These are phyloP conservation scores for Colossoma macropomum DNA, from an alignment of 2,113 vertebrate genomes.

Conservation along the genomic window DNA sequence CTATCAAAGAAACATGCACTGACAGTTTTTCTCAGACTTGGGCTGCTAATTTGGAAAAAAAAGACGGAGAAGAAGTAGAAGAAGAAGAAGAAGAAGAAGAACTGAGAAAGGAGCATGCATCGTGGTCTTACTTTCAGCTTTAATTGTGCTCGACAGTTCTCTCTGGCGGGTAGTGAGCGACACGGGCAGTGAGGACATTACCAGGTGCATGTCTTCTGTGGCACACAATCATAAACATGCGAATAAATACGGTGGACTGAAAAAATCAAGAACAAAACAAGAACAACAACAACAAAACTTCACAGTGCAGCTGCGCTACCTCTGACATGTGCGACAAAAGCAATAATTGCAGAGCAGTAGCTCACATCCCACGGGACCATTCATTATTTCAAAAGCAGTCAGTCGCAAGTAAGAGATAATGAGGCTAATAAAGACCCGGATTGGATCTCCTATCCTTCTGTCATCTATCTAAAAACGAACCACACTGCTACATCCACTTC, in stretches of 20 bases:
- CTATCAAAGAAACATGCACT: slow-evolving; percentile 16
- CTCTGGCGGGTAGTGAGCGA: slow-evolving; percentile 83
- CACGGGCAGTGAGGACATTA: slow-evolving; percentile 84
- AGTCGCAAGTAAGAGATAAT: neutral
- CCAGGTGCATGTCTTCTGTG: slow-evolving; percentile 83
- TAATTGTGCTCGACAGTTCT: slow-evolving; percentile 83
- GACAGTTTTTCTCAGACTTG: slow-evolving; percentile 6
- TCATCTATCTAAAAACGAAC: neutral
- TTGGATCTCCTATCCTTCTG: neutral
- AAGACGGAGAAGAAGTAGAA: neutral
- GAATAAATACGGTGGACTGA: slow-evolving; percentile 25
- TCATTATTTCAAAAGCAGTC: neutral
- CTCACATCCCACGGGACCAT: neutral
- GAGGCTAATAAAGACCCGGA: slow-evolving; percentile 2
- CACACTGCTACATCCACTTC: neutral
- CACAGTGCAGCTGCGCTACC: neutral
- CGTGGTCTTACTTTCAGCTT: slow-evolving; percentile 83
- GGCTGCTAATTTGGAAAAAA: slow-evolving; percentile 1
- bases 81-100: neutral
- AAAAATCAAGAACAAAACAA: neutral
- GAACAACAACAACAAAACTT: neutral
- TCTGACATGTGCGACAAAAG: neutral
- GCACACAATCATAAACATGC: slow-evolving; percentile 67
- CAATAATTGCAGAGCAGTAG: no score
- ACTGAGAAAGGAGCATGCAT: slow-evolving; percentile 62